Evolutionary conservation across 2,888 invertebrate genomes (phyloP).

Genomic region (Zhengitettix transpicula): DNA sequence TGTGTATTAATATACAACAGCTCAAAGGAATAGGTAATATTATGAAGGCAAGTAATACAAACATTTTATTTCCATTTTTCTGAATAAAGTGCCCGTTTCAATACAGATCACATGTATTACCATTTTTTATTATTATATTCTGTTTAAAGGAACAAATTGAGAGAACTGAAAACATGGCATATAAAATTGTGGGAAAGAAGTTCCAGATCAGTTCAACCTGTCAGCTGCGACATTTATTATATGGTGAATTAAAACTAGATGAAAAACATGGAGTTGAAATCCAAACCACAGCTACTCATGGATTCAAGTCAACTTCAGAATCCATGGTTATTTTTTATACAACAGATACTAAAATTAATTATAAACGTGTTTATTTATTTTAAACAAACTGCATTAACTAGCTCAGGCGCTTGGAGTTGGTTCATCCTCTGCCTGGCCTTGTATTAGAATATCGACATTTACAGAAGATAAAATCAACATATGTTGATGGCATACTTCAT

Average conservation of each 20-base stretch:
- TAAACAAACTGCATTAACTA: slow-evolving; percentile 13
- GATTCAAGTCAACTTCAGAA: slow-evolving; percentile 32
- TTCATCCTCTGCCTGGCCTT: slow-evolving; percentile 29
- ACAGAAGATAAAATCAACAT: slow-evolving; percentile 32
- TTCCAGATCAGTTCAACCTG: slow-evolving; percentile 29
- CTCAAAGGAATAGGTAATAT: slow-evolving; percentile 25
- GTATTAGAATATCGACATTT: slow-evolving; percentile 32
- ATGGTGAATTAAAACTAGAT: slow-evolving; percentile 31
- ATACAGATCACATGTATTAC: no score
- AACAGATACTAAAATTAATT: neutral
- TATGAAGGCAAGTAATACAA: slow-evolving; percentile 20
- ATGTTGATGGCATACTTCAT: slow-evolving; percentile 27
- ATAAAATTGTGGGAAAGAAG: slow-evolving; percentile 25
- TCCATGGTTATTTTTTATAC: slow-evolving; percentile 22
- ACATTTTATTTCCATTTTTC: slow-evolving; percentile 18
- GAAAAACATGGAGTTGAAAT: slow-evolving; percentile 22
- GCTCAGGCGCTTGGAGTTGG: slow-evolving; percentile 25
- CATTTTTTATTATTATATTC: no score
- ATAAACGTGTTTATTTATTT: neutral
- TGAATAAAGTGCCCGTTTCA: no score
- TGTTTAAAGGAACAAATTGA: no score
- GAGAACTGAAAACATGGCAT: slow-evolving; percentile 21
- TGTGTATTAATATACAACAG: slow-evolving; percentile 24
- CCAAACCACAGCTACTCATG: slow-evolving; percentile 24
- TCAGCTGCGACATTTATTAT: slow-evolving; percentile 29